phyloP scores from a whole-genome alignment of 2,888 invertebrate species.

The Tetanocera ferruginea region DNA sequence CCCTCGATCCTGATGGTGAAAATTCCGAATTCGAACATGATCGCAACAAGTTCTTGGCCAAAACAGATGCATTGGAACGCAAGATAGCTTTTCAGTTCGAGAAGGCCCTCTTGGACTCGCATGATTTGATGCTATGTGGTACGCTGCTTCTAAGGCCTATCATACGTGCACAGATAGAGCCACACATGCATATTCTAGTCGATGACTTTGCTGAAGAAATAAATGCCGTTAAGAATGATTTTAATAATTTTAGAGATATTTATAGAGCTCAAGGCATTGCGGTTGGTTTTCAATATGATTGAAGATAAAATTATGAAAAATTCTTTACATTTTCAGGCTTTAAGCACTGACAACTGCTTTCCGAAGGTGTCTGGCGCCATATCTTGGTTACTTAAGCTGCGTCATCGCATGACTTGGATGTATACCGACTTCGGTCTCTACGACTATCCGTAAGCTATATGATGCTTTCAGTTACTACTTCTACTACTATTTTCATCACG shows the following conservation, averaged over 20 bases:
- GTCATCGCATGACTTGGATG: conserved; percentile 73
- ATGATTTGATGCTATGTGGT: conserved; percentile 80
- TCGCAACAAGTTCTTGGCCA: conserved; percentile 74
- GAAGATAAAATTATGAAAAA: background rate
- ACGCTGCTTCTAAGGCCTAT: conserved; percentile 81
- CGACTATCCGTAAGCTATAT: conserved; percentile 75
- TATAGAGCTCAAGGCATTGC: conserved; percentile 49
- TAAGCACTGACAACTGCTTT: conserved; percentile 77
- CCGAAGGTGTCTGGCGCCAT: conserved; percentile 84
- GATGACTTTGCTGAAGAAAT: conserved; percentile 77
- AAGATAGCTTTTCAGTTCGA: conserved; percentile 84
- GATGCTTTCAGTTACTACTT: background rate
- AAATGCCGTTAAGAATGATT: conserved; percentile 76
- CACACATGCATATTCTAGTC: conserved; percentile 77
- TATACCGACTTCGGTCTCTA: conserved; percentile 75
- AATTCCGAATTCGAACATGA: conserved; percentile 78
- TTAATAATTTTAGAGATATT: conserved; percentile 72
- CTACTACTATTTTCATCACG: background rate
- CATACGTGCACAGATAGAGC: conserved; percentile 79
- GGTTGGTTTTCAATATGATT: conserved; percentile 45
- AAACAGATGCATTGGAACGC: conserved; percentile 80
- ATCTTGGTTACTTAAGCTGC: conserved; percentile 80
- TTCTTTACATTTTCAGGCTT: conserved; percentile 61
- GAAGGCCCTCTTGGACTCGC: conserved; percentile 85
- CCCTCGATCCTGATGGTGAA: conserved; percentile 81